These are phyloP conservation scores for Tribolium madens DNA, from an alignment of 1,140 invertebrate genomes.

Conservation along the genomic window DNA sequence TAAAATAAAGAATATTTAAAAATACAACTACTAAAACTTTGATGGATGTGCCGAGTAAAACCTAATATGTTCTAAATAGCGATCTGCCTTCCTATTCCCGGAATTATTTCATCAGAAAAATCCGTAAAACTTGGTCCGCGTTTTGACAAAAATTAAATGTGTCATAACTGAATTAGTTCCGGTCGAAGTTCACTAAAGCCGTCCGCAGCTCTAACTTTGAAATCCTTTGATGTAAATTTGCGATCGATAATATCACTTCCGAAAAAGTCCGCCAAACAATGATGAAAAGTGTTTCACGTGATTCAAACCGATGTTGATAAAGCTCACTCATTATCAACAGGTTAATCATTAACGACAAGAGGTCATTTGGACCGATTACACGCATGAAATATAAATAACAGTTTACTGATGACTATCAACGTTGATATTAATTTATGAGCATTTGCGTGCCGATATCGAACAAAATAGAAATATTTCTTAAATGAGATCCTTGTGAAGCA, in stretches of 20 bases:
- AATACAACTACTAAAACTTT: too few species aligned
- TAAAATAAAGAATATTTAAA: too few species aligned
- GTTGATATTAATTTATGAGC: slow-evolving; percentile 12
- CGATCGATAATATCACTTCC: background rate
- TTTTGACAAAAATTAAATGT: slow-evolving; percentile 18
- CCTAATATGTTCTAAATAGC: too few species aligned
- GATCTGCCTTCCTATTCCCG: too few species aligned
- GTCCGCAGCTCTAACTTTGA: background rate
- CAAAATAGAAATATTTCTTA: background rate
- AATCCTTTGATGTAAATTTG: slow-evolving; percentile 8
- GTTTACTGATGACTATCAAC: slow-evolving; percentile 5
- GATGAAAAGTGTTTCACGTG: slow-evolving; percentile 12
- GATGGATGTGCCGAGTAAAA: too few species aligned
- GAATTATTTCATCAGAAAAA: too few species aligned
- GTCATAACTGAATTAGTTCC: slow-evolving; percentile 17
- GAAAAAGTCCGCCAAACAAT: background rate
- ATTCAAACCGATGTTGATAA: slow-evolving; percentile 27
- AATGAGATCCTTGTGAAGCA: background rate
- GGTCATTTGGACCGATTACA: slow-evolving; percentile 13
- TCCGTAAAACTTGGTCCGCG: too few species aligned
- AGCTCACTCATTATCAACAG: slow-evolving; percentile 29
- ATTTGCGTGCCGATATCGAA: background rate
- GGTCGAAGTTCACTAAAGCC: slow-evolving; percentile 8
- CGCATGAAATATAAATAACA: slow-evolving; percentile 13
- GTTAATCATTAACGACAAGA: slow-evolving; percentile 25